phyloP scores from a whole-genome alignment of 2,888 invertebrate species.

The Watsonalla binaria region DNA sequence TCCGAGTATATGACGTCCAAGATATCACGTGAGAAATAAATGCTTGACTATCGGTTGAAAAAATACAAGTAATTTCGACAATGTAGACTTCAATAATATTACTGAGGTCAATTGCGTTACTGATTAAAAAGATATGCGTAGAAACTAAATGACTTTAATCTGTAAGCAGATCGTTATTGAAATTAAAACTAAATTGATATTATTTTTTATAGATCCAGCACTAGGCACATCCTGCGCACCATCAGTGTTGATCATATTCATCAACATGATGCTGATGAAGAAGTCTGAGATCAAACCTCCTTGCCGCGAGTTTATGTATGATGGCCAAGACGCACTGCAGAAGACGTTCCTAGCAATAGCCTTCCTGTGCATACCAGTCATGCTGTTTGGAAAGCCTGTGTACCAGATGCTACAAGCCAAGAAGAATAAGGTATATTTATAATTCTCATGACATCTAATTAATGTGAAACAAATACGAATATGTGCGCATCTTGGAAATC shows the following conservation, averaged over 20 bases:
- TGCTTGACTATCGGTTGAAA: too few species aligned
- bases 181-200: not conserved
- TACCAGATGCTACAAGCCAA: conserved; percentile 74
- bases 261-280: conserved; percentile 88
- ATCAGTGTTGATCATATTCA: conserved; percentile 87
- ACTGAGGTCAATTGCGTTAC: too few species aligned
- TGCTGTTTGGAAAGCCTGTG: conserved; percentile 89
- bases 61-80: too few species aligned
- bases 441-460: too few species aligned
- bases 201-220: conserved; percentile 46
- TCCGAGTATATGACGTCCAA: not conserved
- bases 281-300: conserved; percentile 49
- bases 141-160: too few species aligned
- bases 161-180: too few species aligned
- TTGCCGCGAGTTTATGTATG: conserved; percentile 80
- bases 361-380: conserved; percentile 84
- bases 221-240: conserved; percentile 82
- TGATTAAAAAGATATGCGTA: too few species aligned
- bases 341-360: conserved; percentile 80
- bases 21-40: too few species aligned
- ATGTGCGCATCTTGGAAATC: too few species aligned
- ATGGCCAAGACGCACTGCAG: conserved; percentile 80
- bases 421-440: conserved; percentile 45
- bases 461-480: too few species aligned
- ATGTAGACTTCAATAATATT: too few species aligned